Conservation (phyloP, 1,140 invertebrate genomes). For the Globodera ellingtonae region DNA sequence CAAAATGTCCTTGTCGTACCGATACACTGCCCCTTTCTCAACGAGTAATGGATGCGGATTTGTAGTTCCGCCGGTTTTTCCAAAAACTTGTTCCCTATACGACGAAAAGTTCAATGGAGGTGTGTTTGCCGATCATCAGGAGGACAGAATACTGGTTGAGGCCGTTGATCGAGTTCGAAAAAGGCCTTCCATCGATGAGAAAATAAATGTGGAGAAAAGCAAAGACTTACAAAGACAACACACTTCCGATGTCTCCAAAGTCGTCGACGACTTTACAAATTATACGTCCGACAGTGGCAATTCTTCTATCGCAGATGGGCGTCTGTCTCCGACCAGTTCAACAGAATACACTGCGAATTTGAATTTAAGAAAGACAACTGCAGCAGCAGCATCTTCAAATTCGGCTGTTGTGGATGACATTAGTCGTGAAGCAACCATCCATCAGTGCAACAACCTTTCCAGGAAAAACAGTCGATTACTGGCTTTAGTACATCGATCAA, state of each 20-base stretch:
- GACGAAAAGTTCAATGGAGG: conserved; percentile 36
- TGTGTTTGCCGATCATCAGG: conserved; percentile 17
- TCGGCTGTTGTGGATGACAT: background rate
- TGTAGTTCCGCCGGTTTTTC: conserved; percentile 36
- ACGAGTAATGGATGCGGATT: conserved; percentile 15
- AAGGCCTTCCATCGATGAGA: background rate
- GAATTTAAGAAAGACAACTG: background rate
- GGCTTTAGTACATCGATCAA: conserved; percentile 12
- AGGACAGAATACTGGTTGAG: conserved; percentile 35
- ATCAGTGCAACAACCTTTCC: background rate
- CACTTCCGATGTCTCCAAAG: background rate
- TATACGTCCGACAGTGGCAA: conserved; percentile 27
- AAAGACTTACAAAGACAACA: background rate
- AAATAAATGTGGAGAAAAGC: background rate
- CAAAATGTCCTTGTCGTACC: background rate
- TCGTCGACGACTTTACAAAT: background rate
- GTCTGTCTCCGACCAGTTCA: background rate
- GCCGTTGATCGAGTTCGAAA: conserved; percentile 11
- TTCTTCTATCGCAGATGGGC: conserved; percentile 12
- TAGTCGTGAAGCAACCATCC: background rate
- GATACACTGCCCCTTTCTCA: conserved; percentile 8
- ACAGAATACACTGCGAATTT: background rate
- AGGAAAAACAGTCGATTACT: conserved; percentile 20
- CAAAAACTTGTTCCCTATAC: conserved; percentile 38
- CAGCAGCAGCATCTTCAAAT: background rate